Evolutionary conservation across 2,888 invertebrate species (phyloP), one percentile per base, ranked within the genome.

Genomic region (Xestia ashworthii): DNA sequence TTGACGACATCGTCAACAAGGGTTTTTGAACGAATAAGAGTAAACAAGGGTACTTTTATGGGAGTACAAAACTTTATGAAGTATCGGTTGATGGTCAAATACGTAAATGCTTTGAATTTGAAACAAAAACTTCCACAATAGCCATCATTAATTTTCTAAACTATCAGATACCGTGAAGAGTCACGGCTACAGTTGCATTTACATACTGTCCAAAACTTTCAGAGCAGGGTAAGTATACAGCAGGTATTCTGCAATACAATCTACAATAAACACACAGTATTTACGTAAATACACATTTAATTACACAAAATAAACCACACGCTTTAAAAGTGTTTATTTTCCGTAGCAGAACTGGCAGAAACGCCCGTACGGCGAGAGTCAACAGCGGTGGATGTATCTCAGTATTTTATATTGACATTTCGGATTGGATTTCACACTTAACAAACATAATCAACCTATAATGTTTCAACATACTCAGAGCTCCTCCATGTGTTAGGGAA

Each of bases 281-380:
- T 46, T 62, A n/a, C 46, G 38, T 53, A 55, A 76, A 76, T 55
- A 78, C 53, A n/a, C 76, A 76, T 78, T 62, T 76, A 82, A 76
- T 78, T 65, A 78, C 65, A 77, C 53, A 77, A 78, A 83, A 41
- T 62, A 83, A 62, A 79, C 83, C 44, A 46, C 25, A 38, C 53
- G 14, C 25, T 78, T 48, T 41, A 50, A 76, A 82, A 82, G 38
- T 79, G 78, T 79, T 79, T 32, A 78, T 82, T 76, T 53, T 76
- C n/a, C 25, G 46, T 53, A 44, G 38, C 53, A 44, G 14, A 44
- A 14, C 44, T 44, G 46, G 46, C 46, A 53, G 77, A 25, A 53
- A 53, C 38, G 25, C 46, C 14, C 46, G 38, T 22, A 48, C 46
- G 53, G 22, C 19, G 38, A 64, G 19, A 76, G 62, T 64, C 53